Evolutionary conservation across 2,888 invertebrate species (phyloP).

Genomic region (Dicycla oo): DNA sequence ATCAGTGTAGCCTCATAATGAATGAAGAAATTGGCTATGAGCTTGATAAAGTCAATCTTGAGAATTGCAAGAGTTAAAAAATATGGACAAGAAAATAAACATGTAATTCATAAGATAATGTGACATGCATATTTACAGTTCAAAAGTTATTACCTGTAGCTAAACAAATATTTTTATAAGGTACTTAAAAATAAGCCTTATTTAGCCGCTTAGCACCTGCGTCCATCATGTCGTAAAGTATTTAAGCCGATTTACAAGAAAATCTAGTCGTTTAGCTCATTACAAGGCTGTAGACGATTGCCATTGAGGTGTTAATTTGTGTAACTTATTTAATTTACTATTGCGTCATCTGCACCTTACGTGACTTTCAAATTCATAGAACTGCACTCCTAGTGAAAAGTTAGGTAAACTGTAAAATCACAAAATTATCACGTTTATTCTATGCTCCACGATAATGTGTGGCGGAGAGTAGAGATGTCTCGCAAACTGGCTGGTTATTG

Average conservation of each 20-base stretch:
- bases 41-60: neutral
- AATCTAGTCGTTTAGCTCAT: constrained; percentile 18
- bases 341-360: constrained; percentile 26
- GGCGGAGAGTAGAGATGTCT: neutral
- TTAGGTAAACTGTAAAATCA: constrained; percentile 8
- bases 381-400: constrained; percentile 11
- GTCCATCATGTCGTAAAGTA: constrained; percentile 8
- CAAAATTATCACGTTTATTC: neutral
- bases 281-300: constrained; percentile 34
- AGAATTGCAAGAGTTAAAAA: neutral
- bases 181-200: constrained; percentile 17
- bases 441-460: neutral
- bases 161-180: neutral
- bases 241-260: constrained; percentile 44
- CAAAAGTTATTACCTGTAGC: neutral
- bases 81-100: neutral
- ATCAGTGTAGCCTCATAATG: neutral
- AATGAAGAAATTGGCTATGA: neutral
- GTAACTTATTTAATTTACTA: constrained; percentile 26
- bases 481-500: neutral
- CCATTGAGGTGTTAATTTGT: constrained; percentile 35
- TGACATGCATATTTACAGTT: neutral
- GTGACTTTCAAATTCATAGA: constrained; percentile 17
- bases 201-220: constrained; percentile 6
- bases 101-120: neutral